Conservation (phyloP, 92 coral and sea anemone species). For the Nematostella vectensis region DNA sequence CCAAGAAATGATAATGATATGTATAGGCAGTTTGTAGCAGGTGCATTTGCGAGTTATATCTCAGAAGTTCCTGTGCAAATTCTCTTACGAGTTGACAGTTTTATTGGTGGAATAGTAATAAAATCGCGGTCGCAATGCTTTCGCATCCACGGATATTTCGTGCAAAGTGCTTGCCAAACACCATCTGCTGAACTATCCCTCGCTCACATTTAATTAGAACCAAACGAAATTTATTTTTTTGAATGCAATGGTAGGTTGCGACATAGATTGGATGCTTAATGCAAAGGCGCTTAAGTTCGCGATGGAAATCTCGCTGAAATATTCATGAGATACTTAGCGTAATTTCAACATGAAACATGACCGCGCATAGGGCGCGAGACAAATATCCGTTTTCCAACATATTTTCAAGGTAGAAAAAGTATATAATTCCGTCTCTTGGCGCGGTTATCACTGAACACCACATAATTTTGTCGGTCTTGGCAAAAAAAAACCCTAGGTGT, state of each 20-base stretch:
- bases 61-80: too few relatives aligned
- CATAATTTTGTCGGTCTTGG: too few relatives aligned
- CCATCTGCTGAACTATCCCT: neutral
- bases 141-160: too few relatives aligned
- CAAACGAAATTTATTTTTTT: slow-evolving; percentile 19
- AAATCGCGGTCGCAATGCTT: neutral
- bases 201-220: slow-evolving; percentile 3
- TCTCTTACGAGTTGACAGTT: neutral
- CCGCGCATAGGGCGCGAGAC: too few relatives aligned
- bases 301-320: too few relatives aligned
- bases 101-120: neutral
- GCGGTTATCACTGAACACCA: neutral
- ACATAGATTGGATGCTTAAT: slow-evolving; percentile 18
- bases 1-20: slow-evolving; percentile 1
- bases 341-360: too few relatives aligned
- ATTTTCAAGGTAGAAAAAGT: too few relatives aligned
- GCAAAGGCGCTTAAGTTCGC: slow-evolving; percentile 7
- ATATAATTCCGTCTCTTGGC: neutral
- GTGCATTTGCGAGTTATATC: too few relatives aligned
- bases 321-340: neutral
- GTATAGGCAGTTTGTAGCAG: too few relatives aligned
- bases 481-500: too few relatives aligned
- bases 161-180: too few relatives aligned
- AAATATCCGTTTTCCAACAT: too few relatives aligned
- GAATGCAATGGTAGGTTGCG: slow-evolving; percentile 2